Base-by-base conservation (phyloP, 2,888 invertebrate genomes). In the Platynereis dumerilii region DNA sequence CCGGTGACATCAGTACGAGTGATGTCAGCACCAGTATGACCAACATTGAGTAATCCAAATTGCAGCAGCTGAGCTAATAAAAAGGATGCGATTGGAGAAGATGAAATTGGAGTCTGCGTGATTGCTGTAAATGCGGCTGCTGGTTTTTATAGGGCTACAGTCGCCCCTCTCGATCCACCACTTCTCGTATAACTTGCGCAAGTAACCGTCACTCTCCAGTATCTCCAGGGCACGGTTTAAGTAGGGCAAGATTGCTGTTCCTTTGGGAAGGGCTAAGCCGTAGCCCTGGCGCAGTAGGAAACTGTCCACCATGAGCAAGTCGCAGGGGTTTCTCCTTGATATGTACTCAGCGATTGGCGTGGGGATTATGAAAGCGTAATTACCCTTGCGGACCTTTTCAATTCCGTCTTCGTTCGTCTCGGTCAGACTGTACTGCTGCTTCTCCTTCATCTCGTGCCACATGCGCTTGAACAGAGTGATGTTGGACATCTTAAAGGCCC, bases 321-420 rank as follows among this genome's bases (percentile, higher is more conserved):
- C 71, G 58, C 72, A 72, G 2, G 72, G 72, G 0, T 55, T 45
- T 15, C 58, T 59, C 29, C 68, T 34, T 0, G 68, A 52, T 26
- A 72, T 55, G 45, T 72, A 72, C 20, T 72, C 71, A 2, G 62
- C 71, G 26, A 72, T 71, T 20, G 67, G 68, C 59, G 64, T 57
- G 2, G 72, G 72, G 15, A 72, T 59, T 22, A 72, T 68, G 55
- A 67, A 72, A 27, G 68, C 72, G 60, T 68, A 72, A n/a, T 64
- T 67, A 34, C 64, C 59, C 20, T 44, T n/a, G 0, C 67, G 54
- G 1, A 62, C 72, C 48, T 60, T 42, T 26, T 60, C 45, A 7
- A 72, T 68, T 17, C 72, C 72, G 29, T 72, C 67, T 53, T 71
- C 69, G 64, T 72, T 72, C 3, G 70, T 68, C 39, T 45, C 24